These are phyloP conservation scores for Rhopalosiphum nymphaeae DNA, from an alignment of 2,888 invertebrate genomes.

Conservation along the genomic window DNA sequence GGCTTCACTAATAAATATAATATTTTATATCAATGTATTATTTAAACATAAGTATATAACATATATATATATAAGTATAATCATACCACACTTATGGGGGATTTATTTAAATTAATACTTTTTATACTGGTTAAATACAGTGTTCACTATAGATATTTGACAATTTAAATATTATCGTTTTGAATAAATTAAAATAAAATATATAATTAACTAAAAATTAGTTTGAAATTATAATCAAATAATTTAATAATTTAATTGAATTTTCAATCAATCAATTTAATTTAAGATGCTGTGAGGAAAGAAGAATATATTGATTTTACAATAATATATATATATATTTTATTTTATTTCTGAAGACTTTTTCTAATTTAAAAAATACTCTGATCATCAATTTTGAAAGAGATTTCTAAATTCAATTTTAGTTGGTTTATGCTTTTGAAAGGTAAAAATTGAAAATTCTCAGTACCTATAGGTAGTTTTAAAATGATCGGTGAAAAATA, in stretches of 20 bases:
- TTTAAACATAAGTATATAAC: not conserved
- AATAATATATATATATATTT: not conserved
- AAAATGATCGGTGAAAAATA: no score
- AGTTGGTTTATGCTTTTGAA: no score
- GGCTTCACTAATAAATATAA: not conserved
- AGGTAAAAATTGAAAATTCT: no score
- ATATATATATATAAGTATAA: not conserved
- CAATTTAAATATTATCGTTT: not conserved
- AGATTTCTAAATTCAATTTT: no score
- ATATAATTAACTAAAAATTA: not conserved
- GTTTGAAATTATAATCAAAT: not conserved
- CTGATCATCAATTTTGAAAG: not conserved
- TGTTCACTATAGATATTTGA: not conserved
- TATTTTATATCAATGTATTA: not conserved
- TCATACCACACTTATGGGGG: not conserved
- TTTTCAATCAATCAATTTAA: not conserved
- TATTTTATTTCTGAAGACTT: not conserved
- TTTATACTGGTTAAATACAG: not conserved
- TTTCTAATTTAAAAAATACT: not conserved
- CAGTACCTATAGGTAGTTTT: no score
- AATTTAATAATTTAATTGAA: not conserved
- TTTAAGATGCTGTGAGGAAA: not conserved
- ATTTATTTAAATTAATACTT: not conserved
- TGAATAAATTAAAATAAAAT: conserved; percentile 1
- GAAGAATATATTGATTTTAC: not conserved